A percentile compares a stretch with the other conserved stretches of the same genome.
These are phyloP conservation scores for Graphium colonna DNA, from an alignment of 2,888 invertebrate species.

Conservation along the genomic window DNA sequence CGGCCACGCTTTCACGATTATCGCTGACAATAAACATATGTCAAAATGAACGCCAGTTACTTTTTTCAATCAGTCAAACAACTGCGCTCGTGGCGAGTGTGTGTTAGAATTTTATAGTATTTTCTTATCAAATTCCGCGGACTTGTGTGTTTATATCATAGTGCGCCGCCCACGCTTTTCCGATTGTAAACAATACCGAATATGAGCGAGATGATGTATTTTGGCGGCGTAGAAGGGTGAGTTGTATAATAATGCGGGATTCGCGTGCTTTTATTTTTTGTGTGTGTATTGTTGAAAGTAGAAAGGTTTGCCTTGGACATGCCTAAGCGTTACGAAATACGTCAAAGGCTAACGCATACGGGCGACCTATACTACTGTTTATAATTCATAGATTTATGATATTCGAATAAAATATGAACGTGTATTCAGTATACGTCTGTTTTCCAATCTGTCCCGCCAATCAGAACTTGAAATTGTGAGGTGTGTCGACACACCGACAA, in stretches of 20 bases:
- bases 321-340: constrained; percentile 48
- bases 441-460: constrained; percentile 17
- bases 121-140: constrained; percentile 30
- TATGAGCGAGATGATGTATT: constrained; percentile 47
- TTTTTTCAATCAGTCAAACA: constrained; percentile 36
- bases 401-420: constrained; percentile 7
- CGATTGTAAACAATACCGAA: constrained; percentile 27
- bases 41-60: constrained; percentile 13
- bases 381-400: neutral
- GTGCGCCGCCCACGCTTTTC: constrained; percentile 28
- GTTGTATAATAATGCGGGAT: constrained; percentile 31
- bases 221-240: constrained; percentile 72
- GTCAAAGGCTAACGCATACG: neutral
- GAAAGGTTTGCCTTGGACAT: constrained; percentile 66
- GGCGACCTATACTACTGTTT: neutral
- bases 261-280: constrained; percentile 27
- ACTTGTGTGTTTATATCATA: constrained; percentile 28
- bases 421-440: neutral
- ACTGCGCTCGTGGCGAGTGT: constrained; percentile 41
- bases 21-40: constrained; percentile 13
- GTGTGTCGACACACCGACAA: constrained; percentile 23
- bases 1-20: constrained; percentile 4
- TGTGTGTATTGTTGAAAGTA: constrained; percentile 49
- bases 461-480: constrained; percentile 16
- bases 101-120: constrained; percentile 30